Conservation (phyloP, 2,797 vertebrate genomes). For the Spondyliosoma cantharus region DNA sequence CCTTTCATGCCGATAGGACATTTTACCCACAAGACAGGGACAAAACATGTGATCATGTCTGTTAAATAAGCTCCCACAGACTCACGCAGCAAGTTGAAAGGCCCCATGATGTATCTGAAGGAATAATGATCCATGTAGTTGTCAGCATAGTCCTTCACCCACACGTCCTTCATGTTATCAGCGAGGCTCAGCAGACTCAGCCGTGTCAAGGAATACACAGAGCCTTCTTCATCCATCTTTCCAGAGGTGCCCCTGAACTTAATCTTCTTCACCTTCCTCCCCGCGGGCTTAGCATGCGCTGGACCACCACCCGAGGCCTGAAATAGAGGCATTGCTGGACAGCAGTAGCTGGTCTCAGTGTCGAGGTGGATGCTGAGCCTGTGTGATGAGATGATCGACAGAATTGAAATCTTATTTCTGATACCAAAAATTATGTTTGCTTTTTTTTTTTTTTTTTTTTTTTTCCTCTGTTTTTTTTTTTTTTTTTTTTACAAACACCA, state of each 20-base stretch:
- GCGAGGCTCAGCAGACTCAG: conserved; percentile 86
- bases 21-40: neutral
- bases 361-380: neutral
- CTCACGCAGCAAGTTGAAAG: conserved; percentile 89
- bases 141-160: conserved; percentile 87
- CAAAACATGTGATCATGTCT: neutral
- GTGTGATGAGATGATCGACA: neutral
- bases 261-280: conserved; percentile 12
- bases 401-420: neutral
- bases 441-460: neutral
- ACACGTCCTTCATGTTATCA: conserved; percentile 87
- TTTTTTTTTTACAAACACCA: conserved; percentile 60
- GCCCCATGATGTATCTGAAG: conserved; percentile 89
- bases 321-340: conserved; percentile 78
- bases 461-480: conserved; percentile 27
- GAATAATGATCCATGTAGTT: conserved; percentile 87
- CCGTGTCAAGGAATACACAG: conserved; percentile 56
- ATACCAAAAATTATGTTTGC: neutral
- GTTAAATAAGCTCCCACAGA: conserved; percentile 19
- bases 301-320: conserved; percentile 18
- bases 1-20: neutral
- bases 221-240: conserved; percentile 51
- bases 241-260: conserved; percentile 10
- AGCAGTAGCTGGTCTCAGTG: neutral
- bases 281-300: conserved; percentile 6